phyloP scores from a whole-genome alignment of 2,888 invertebrate genomes.

The Eilema sororculum region DNA sequence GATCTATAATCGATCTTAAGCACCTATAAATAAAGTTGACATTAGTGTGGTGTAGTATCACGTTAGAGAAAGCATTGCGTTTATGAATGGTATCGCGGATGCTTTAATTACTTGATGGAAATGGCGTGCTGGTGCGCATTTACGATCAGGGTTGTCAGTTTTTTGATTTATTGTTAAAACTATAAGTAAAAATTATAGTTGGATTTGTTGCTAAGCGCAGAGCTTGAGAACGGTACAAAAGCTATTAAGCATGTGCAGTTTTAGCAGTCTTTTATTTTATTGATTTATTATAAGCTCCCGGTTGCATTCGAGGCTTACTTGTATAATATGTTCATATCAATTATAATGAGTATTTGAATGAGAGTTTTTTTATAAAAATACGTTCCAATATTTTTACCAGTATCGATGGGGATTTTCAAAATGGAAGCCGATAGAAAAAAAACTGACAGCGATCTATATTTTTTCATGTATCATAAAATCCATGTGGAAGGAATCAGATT shows the following conservation, averaged over 20 bases:
- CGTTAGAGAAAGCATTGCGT: constrained; percentile 50
- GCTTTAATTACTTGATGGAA: constrained; percentile 52
- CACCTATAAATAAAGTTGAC: not conserved
- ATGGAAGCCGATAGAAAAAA: no score
- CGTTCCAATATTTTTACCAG: no score
- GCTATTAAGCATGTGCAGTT: not conserved
- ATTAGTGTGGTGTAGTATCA: constrained; percentile 11
- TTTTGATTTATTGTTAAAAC: not conserved
- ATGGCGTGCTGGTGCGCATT: constrained; percentile 47
- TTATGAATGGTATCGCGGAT: constrained; percentile 54
- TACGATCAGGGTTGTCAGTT: constrained; percentile 33
- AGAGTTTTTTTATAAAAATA: no score
- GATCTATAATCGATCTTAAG: constrained; percentile 1
- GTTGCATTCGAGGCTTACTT: no score
- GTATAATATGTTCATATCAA: no score
- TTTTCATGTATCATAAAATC: no score
- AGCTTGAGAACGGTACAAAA: not conserved
- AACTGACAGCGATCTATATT: no score
- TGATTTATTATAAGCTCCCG: no score
- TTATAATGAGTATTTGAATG: no score
- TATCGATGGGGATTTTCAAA: no score
- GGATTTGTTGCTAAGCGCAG: not conserved
- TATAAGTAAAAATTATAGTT: not conserved
- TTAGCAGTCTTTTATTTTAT: no score
- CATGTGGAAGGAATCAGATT: no score